Conservation (phyloP, 2,888 invertebrate genomes). For the Formica aserva region DNA sequence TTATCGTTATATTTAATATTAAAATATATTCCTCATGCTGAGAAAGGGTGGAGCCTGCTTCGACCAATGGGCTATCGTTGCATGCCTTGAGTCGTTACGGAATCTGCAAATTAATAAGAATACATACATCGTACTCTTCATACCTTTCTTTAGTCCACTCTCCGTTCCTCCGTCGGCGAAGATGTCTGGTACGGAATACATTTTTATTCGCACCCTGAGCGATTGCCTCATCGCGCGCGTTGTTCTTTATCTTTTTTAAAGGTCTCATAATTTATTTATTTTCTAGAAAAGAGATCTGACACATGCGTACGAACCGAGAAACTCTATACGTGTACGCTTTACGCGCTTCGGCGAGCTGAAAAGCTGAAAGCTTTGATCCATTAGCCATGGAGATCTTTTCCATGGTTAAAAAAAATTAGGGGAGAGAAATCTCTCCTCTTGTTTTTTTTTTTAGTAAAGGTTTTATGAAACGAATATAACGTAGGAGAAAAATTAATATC, state of each 20-base stretch:
- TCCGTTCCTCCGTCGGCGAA: constrained; percentile 38
- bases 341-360: constrained; percentile 34
- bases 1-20: constrained; percentile 81
- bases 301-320: constrained; percentile 20
- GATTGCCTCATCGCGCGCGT: constrained; percentile 18
- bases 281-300: constrained; percentile 6
- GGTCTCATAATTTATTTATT: constrained; percentile 15
- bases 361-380: constrained; percentile 19
- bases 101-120: constrained; percentile 83
- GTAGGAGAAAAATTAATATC: background rate
- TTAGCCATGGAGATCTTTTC: constrained; percentile 4
- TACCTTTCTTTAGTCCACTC: constrained; percentile 42
- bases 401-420: background rate
- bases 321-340: constrained; percentile 22
- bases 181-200: constrained; percentile 36
- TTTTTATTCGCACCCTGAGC: constrained; percentile 16
- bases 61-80: constrained; percentile 81
- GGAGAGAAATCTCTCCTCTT: background rate
- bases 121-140: constrained; percentile 74
- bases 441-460: background rate
- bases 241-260: background rate
- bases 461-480: background rate
- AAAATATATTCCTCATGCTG: constrained; percentile 79
- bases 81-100: constrained; percentile 83
- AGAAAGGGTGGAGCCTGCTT: constrained; percentile 81